Evolutionary conservation across 2,113 vertebrate genomes (phyloP).

Genomic region (Todiramphus saurophagus): DNA sequence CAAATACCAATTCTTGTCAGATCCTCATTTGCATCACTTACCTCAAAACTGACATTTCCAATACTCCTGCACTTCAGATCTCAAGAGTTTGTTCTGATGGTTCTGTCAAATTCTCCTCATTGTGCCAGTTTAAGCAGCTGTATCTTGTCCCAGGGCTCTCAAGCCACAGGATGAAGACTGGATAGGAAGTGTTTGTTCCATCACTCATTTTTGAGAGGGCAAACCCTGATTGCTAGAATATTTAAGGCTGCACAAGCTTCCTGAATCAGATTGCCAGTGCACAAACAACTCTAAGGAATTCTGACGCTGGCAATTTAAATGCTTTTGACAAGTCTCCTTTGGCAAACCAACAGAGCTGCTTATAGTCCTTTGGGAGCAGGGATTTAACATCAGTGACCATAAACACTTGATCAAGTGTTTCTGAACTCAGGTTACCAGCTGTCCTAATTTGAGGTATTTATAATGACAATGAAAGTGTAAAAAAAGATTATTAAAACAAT

Average conservation of each 20-base stretch:
- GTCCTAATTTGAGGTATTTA: neutral
- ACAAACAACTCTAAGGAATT: neutral
- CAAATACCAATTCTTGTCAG: neutral
- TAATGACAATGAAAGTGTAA: too few relatives aligned
- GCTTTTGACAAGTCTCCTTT: neutral
- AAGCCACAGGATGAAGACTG: neutral
- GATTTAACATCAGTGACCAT: neutral
- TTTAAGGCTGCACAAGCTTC: neutral
- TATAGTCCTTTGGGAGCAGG: neutral
- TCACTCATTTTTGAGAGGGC: neutral
- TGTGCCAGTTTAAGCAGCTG: neutral
- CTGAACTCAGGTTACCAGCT: neutral
- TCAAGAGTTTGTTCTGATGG: neutral
- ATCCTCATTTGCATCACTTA: neutral
- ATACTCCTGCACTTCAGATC: neutral
- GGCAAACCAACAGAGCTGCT: neutral
- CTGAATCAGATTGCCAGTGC: neutral
- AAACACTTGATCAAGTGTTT: neutral
- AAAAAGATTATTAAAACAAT: neutral
- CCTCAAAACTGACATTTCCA: neutral
- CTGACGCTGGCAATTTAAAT: neutral
- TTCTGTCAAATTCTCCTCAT: neutral
- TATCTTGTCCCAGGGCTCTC: neutral
- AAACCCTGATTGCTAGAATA: neutral
- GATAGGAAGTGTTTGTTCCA: neutral